phyloP scores from a whole-genome alignment of 2,888 invertebrate genomes.

The Pachycephus smyrnensis region DNA sequence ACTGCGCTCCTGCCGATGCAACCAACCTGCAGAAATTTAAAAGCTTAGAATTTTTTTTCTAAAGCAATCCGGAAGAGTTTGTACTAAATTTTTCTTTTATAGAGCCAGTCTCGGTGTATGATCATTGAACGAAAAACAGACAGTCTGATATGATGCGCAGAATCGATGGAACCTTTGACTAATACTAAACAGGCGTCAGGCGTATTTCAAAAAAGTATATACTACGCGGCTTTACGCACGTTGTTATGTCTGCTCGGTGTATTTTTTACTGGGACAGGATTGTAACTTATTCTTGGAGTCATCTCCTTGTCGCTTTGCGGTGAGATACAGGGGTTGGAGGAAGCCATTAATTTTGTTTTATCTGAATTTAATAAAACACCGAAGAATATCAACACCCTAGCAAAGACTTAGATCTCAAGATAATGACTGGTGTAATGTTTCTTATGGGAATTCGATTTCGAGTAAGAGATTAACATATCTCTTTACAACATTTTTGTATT shows the following conservation, averaged over 20 bases:
- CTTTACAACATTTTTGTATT: not conserved
- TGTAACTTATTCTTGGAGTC: slow-evolving; percentile 11
- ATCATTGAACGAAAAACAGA: not conserved
- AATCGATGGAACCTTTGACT: not conserved
- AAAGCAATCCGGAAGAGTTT: not conserved
- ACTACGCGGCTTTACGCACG: not conserved
- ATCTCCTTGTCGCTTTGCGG: not conserved
- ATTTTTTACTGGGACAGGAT: slow-evolving; percentile 17
- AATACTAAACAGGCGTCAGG: slow-evolving; percentile 9
- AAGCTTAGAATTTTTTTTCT: not conserved
- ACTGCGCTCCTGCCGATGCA: not conserved
- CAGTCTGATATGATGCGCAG: not conserved
- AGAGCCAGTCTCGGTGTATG: not conserved
- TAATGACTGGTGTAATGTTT: slow-evolving; percentile 1
- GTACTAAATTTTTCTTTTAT: not conserved
- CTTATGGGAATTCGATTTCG: slow-evolving; percentile 12
- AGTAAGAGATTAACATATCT: slow-evolving; percentile 7
- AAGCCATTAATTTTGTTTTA: slow-evolving; percentile 22
- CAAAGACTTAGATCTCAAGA: slow-evolving; percentile 12
- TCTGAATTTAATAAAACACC: slow-evolving; percentile 26
- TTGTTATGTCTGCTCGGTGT: slow-evolving; percentile 16
- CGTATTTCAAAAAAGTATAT: slow-evolving; percentile 5
- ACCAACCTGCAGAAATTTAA: not conserved
- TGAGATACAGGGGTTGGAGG: slow-evolving; percentile 5
- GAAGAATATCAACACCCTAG: not conserved